A percentile compares a stretch with the other conserved stretches of the same genome.
phyloP scores from a whole-genome alignment of 2,888 invertebrate species.

The Neoascia interrupta region DNA sequence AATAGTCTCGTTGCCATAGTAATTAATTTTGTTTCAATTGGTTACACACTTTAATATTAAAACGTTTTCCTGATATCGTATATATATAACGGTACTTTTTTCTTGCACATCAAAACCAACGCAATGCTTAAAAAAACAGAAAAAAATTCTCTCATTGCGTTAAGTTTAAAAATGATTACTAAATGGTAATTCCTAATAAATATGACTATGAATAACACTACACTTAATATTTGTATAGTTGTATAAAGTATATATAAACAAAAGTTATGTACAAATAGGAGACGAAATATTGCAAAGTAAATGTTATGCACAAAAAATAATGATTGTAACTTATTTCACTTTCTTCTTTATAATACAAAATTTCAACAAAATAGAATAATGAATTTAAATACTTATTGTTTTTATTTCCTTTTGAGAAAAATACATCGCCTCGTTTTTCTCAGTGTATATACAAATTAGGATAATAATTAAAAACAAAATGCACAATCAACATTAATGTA shows the following conservation, averaged over 20 bases:
- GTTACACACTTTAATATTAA: too few species aligned
- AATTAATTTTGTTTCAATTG: neutral
- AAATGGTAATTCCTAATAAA: constrained; percentile 61
- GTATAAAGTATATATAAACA: constrained; percentile 6
- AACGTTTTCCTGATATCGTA: constrained; percentile 43
- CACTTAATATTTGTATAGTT: constrained; percentile 21
- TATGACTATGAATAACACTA: constrained; percentile 67
- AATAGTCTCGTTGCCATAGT: constrained; percentile 55
- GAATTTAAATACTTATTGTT: constrained; percentile 26
- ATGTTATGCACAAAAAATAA: too few species aligned
- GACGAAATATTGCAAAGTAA: constrained; percentile 37
- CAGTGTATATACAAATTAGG: constrained; percentile 33
- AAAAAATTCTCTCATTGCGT: constrained; percentile 1
- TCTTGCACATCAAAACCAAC: constrained; percentile 32
- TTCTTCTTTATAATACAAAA: constrained; percentile 11
- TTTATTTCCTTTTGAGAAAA: constrained; percentile 13
- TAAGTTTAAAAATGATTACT: constrained; percentile 38
- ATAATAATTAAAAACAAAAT: too few species aligned
- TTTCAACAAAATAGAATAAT: constrained; percentile 12
- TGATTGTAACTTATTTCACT: neutral
- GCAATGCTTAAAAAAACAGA: constrained; percentile 27
- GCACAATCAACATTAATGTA: constrained; percentile 11
- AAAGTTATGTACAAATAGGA: constrained; percentile 51
- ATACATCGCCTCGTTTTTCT: constrained; percentile 11
- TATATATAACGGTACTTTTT: constrained; percentile 27